Evolutionary conservation across 2,797 vertebrate genomes (phyloP).

Genomic region (Yasuhikotakia modesta): DNA sequence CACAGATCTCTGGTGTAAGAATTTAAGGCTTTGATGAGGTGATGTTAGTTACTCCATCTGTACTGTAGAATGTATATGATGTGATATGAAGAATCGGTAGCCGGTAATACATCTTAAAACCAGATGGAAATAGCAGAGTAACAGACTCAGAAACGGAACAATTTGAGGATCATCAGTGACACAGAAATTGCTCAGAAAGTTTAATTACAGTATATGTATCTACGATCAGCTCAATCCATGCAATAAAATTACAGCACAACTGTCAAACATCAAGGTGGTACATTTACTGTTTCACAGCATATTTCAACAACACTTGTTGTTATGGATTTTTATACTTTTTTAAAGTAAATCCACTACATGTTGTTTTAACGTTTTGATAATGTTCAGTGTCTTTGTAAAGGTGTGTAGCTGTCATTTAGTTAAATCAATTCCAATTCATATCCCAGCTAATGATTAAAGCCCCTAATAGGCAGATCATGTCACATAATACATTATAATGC

Average conservation of each 20-base stretch:
- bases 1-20: constrained; percentile 17
- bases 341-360: not conserved
- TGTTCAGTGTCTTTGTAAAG: not conserved
- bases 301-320: not conserved
- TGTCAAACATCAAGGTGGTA: constrained; percentile 40
- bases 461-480: not conserved
- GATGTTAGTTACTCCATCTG: constrained; percentile 17
- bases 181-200: constrained; percentile 66
- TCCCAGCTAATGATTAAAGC: not conserved
- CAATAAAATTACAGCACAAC: constrained; percentile 78
- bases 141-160: not conserved
- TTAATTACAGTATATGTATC: constrained; percentile 65
- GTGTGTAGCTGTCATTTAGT: not conserved
- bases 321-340: not conserved
- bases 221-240: constrained; percentile 73
- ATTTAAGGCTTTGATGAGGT: not conserved
- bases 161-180: constrained; percentile 42
- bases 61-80: constrained; percentile 9
- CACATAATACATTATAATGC: not conserved
- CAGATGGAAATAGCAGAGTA: not conserved
- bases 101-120: constrained; percentile 20
- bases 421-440: not conserved
- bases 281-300: constrained; percentile 24
- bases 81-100: not conserved
- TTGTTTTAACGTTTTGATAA: not conserved